These are phyloP conservation scores for Laticauda laticaudata DNA, from an alignment of 2,113 vertebrate species.

Conservation along the genomic window DNA sequence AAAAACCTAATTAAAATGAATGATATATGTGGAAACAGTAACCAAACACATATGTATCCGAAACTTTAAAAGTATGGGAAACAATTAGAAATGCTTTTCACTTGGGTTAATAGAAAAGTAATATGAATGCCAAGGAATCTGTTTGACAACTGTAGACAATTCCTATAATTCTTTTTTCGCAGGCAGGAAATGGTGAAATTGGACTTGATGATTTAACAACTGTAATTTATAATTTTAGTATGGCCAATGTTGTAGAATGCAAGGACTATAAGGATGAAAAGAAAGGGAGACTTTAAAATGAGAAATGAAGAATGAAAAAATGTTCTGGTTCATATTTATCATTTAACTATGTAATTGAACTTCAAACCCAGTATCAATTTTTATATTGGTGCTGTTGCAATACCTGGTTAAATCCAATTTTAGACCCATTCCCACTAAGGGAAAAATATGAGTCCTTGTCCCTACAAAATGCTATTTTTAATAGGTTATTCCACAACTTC, in stretches of 20 bases:
- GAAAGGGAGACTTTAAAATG: neutral
- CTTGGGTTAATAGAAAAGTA: neutral
- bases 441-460: neutral
- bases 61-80: neutral
- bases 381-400: neutral
- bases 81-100: neutral
- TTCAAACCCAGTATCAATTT: neutral
- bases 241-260: neutral
- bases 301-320: neutral
- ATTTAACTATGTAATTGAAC: neutral
- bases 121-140: neutral
- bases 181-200: neutral
- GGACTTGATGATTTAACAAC: neutral
- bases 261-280: neutral
- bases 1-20: neutral
- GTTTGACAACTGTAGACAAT: neutral
- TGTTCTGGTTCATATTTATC: neutral
- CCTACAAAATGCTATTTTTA: neutral
- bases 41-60: neutral
- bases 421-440: neutral
- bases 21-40: neutral
- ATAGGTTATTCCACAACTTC: neutral
- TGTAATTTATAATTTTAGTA: neutral
- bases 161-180: neutral
- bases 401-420: neutral